These are phyloP conservation scores for Amphipoea oculea DNA, from an alignment of 2,888 invertebrate species.

Conservation along the genomic window DNA sequence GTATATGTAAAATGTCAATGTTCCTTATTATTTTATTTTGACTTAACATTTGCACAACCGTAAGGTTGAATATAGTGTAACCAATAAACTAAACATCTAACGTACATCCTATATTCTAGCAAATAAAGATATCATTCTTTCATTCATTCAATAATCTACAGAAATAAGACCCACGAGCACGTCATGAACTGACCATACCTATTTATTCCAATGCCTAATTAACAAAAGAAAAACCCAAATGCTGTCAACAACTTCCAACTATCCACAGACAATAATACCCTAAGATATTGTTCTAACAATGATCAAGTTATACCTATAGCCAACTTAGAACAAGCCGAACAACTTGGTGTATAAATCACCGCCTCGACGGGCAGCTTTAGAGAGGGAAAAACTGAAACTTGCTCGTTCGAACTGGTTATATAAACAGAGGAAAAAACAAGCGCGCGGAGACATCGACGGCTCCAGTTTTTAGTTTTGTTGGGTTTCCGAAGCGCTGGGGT, in stretches of 20 bases:
- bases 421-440: conserved; percentile 66
- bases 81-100: too few species aligned
- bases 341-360: conserved; percentile 71
- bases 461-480: conserved; percentile 52
- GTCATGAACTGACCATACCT: neutral
- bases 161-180: neutral
- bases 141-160: neutral
- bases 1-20: too few species aligned
- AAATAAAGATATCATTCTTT: too few species aligned
- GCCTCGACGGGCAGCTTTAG: conserved; percentile 65
- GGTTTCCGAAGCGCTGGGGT: conserved; percentile 19
- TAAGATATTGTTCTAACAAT: conserved; percentile 59
- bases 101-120: too few species aligned
- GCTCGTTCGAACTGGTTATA: conserved; percentile 63
- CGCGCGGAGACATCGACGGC: conserved; percentile 54
- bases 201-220: conserved; percentile 12
- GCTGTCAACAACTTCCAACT: conserved; percentile 4
- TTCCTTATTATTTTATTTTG: too few species aligned
- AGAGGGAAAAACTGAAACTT: conserved; percentile 70
- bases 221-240: conserved; percentile 9
- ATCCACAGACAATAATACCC: conserved; percentile 45
- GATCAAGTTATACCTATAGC: conserved; percentile 57
- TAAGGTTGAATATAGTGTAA: too few species aligned
- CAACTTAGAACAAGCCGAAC: conserved; percentile 59
- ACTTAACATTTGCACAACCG: too few species aligned